Percentiles rank a stretch among this genome's conserved stretches.
Conservation (phyloP, 1,140 invertebrate species). For the Cyclina sinensis region DNA sequence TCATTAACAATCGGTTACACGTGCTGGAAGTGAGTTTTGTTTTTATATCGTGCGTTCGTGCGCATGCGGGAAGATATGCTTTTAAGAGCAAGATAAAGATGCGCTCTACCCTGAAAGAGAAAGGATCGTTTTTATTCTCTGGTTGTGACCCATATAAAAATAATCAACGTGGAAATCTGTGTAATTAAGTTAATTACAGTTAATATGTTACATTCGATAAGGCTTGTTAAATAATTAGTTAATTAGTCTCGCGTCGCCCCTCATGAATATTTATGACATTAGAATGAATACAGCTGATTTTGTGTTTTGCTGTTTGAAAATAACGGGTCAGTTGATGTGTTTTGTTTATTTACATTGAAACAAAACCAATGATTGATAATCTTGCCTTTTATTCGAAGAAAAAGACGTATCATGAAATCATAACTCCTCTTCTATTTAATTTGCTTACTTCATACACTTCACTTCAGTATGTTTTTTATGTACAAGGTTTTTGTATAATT, state of each 20-base stretch:
- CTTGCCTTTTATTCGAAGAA: too few species aligned
- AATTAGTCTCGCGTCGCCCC: constrained; percentile 46
- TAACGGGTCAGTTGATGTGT: too few species aligned
- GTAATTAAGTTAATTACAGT: constrained; percentile 58
- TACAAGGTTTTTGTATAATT: too few species aligned
- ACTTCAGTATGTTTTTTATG: too few species aligned
- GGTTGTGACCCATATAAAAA: constrained; percentile 47
- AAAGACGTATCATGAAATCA: too few species aligned
- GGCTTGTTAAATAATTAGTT: constrained; percentile 53
- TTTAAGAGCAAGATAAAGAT: background rate
- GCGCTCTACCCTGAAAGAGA: background rate
- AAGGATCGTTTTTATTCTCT: constrained; percentile 23
- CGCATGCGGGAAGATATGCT: background rate
- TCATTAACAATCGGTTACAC: background rate
- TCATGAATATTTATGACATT: constrained; percentile 52
- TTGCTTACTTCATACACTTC: too few species aligned
- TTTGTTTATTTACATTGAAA: too few species aligned
- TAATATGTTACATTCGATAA: constrained; percentile 59
- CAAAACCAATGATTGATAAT: too few species aligned
- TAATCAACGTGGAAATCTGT: constrained; percentile 55
- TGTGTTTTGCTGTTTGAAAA: too few species aligned
- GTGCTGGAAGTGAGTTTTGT: background rate
- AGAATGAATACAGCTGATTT: background rate
- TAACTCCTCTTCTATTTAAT: too few species aligned
- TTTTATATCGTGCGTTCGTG: background rate